phyloP scores from a whole-genome alignment of 2,888 invertebrate species.

The Himalopsyche anomala region DNA sequence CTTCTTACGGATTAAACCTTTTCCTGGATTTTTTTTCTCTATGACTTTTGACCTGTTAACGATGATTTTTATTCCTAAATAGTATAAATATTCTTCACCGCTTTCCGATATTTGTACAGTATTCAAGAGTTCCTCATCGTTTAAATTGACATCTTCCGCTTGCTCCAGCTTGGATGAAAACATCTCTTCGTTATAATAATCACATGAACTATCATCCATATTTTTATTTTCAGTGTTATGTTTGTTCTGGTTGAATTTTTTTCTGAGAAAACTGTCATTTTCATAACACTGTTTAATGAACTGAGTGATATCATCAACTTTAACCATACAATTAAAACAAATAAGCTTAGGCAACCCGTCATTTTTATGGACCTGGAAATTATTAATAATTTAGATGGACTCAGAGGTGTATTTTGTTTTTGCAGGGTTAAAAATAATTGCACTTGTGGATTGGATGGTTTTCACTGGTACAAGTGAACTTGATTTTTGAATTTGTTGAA shows the following conservation, averaged over 20 bases:
- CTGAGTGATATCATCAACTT: not conserved
- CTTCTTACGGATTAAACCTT: not conserved
- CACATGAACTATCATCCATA: not conserved
- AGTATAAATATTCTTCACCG: not conserved
- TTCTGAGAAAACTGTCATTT: not conserved
- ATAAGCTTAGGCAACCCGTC: not conserved
- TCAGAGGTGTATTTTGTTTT: no score
- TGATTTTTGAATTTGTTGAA: no score
- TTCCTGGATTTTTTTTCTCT: not conserved
- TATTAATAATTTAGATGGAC: no score
- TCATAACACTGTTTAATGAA: constrained; percentile 1
- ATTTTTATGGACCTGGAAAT: not conserved
- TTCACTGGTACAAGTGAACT: no score
- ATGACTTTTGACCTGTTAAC: not conserved
- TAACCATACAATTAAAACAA: not conserved
- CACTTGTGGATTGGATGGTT: no score
- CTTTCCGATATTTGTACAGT: not conserved
- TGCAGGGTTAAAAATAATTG: no score
- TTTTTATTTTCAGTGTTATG: not conserved
- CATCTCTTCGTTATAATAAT: not conserved
- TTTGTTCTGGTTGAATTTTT: not conserved
- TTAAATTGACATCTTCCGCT: not conserved
- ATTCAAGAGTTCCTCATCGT: not conserved
- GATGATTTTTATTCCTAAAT: constrained; percentile 15
- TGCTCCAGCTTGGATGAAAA: not conserved